These are phyloP conservation scores for Phyllostomus hastatus DNA, from an alignment of 2,113 vertebrate species.

Conservation along the genomic window DNA sequence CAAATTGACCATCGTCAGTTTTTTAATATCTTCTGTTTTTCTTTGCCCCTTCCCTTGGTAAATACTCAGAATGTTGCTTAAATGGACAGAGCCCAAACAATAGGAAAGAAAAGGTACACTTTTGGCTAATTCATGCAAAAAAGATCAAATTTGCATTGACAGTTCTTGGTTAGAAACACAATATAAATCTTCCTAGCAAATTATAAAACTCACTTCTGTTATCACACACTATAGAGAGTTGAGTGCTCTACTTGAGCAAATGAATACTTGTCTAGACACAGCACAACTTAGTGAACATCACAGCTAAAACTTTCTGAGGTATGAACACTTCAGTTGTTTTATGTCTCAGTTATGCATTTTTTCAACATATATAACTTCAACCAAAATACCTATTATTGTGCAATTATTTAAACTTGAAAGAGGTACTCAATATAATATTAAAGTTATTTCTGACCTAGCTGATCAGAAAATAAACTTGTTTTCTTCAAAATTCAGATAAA, in stretches of 20 bases:
- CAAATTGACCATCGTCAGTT: neutral
- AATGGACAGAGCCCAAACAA: neutral
- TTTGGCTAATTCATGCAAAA: neutral
- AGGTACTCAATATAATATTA: slow-evolving; percentile 24
- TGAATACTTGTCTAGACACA: neutral
- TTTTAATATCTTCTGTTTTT: neutral
- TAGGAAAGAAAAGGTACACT: neutral
- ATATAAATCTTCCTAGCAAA: neutral
- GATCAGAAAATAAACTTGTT: slow-evolving; percentile 33
- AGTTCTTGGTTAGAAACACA: neutral
- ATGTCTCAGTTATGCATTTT: neutral
- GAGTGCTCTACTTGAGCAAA: neutral
- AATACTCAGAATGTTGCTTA: slow-evolving; percentile 28
- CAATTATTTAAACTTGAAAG: slow-evolving; percentile 27
- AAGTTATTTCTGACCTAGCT: slow-evolving; percentile 29
- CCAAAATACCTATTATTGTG: neutral
- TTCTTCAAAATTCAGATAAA: slow-evolving; percentile 35
- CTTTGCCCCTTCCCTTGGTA: neutral
- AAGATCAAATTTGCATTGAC: neutral
- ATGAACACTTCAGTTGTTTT: slow-evolving; percentile 1
- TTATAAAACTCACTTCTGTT: neutral
- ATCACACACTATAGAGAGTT: neutral
- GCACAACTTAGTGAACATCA: neutral
- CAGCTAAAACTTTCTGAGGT: neutral
- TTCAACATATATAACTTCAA: slow-evolving; percentile 29